These are phyloP conservation scores for Rhopalosiphum padi DNA, from an alignment of 1,140 invertebrate genomes.

Conservation along the genomic window DNA sequence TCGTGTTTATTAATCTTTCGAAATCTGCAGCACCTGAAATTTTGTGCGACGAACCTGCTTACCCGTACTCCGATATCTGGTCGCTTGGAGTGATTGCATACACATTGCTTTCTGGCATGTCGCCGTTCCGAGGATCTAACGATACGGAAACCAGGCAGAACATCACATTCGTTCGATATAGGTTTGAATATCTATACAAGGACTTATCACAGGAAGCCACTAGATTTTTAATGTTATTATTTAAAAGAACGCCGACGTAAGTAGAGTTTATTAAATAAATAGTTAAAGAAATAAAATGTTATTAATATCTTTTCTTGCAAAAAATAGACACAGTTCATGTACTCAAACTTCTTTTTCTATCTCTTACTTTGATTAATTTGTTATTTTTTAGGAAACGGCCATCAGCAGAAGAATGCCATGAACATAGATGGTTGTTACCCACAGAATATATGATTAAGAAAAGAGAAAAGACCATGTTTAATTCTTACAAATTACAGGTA, in stretches of 20 bases:
- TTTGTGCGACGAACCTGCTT: constrained; percentile 82
- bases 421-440: constrained; percentile 92
- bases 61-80: constrained; percentile 95
- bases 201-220: constrained; percentile 94
- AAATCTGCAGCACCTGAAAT: constrained; percentile 90
- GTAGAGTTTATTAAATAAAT: constrained; percentile 61
- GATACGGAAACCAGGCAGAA: constrained; percentile 89
- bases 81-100: constrained; percentile 91
- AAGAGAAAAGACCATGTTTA: constrained; percentile 85
- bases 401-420: constrained; percentile 89
- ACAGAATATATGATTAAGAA: constrained; percentile 93
- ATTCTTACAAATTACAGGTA: constrained; percentile 81
- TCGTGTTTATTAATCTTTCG: not conserved
- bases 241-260: constrained; percentile 91
- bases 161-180: constrained; percentile 90
- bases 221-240: constrained; percentile 91
- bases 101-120: constrained; percentile 90
- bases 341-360: not conserved
- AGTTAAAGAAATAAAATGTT: not conserved
- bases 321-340: not conserved
- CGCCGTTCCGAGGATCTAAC: constrained; percentile 86
- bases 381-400: constrained; percentile 82
- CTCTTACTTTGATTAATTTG: not conserved
- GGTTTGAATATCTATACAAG: constrained; percentile 93
- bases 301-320: not conserved